Evolutionary conservation across 35 echinoderm and acorn worm genomes (phyloP), one percentile per base, ranked within the genome.

Genomic region (Apostichopus californicus): DNA sequence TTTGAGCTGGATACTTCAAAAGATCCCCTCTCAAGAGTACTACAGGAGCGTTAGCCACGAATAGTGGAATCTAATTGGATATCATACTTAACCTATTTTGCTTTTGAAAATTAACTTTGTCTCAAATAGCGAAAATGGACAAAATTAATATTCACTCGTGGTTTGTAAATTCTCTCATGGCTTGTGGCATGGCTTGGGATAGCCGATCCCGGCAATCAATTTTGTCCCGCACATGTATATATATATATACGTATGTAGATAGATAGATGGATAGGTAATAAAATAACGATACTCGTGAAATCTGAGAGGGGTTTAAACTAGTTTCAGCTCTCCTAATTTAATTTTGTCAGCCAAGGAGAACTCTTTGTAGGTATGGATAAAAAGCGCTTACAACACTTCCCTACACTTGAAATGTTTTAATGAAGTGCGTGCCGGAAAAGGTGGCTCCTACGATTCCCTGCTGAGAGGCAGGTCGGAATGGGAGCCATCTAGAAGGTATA

Each of bases 71-170:
- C 81, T 85, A 85, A 85, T 85, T 85, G 81, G 81, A 85, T 85
- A 85, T 85, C 81, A 85, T 85, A 85, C 81, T 85, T 85, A 85
- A 85, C 81, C 81, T 85, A 85, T 85, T 85, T 85, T 25, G 57
- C n/a, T 20, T 85, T 85, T 85, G 81, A 63, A 85, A 46, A 85
- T 85, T 85, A 85, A 85, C 81, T 85, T 59, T 85, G 55, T 85
- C 81, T 85, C 81, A 60, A 10, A 85, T 85, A 18, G 11, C 81
- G 9, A 59, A 85, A 59, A 15, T 18, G 57, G 58, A n/a, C 81
- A 15, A 85, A 85, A 85, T 85, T 85, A 85, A 85, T 85, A 85
- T 85, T 85, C 81, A 85, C 81, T 85, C 17, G 81, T 85, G 81
- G 81, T 85, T 85, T 85, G 81, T 9, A 85, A 85, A 58, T 58